These are phyloP conservation scores for Pammene fasciana DNA, from an alignment of 2,888 invertebrate species.

Conservation along the genomic window DNA sequence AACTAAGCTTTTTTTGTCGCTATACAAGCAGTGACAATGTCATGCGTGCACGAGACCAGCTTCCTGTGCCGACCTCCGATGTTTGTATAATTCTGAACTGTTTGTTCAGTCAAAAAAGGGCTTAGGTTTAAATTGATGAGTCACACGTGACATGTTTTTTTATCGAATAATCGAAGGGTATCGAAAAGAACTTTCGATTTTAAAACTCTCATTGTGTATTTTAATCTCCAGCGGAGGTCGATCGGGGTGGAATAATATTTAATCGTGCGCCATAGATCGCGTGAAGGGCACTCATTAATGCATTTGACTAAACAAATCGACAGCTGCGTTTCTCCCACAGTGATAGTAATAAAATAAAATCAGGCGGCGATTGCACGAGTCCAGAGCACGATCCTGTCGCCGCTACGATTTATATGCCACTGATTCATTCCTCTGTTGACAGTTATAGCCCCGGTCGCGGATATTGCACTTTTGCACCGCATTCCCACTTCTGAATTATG, in stretches of 20 bases:
- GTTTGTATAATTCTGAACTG: conserved; percentile 71
- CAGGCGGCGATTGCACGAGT: conserved; percentile 63
- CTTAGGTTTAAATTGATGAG: conserved; percentile 59
- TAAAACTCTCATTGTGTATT: conserved; percentile 41
- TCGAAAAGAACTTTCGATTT: conserved; percentile 55
- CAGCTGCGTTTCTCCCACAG: conserved; percentile 56
- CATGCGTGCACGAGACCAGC: conserved; percentile 60
- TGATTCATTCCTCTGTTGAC: conserved; percentile 79
- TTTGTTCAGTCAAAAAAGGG: conserved; percentile 62
- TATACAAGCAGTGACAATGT: conserved; percentile 44
- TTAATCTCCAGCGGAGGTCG: conserved; percentile 37
- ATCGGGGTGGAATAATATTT: conserved; percentile 36
- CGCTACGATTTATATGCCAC: conserved; percentile 71
- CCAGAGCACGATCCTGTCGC: conserved; percentile 66
- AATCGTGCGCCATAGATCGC: conserved; percentile 39
- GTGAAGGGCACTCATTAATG: conserved; percentile 58
- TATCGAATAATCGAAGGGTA: conserved; percentile 40
- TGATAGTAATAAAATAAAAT: conserved; percentile 72
- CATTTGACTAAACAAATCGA: conserved; percentile 71
- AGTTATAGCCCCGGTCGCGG: conserved; percentile 73
- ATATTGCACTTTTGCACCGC: conserved; percentile 79
- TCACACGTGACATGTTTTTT: conserved; percentile 58
- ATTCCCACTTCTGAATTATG: conserved; percentile 72
- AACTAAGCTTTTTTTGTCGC: conserved; percentile 36
- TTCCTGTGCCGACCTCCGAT: conserved; percentile 55